These are phyloP conservation scores for Cnemophilus loriae DNA, from an alignment of 2,113 vertebrate species.

Conservation along the genomic window DNA sequence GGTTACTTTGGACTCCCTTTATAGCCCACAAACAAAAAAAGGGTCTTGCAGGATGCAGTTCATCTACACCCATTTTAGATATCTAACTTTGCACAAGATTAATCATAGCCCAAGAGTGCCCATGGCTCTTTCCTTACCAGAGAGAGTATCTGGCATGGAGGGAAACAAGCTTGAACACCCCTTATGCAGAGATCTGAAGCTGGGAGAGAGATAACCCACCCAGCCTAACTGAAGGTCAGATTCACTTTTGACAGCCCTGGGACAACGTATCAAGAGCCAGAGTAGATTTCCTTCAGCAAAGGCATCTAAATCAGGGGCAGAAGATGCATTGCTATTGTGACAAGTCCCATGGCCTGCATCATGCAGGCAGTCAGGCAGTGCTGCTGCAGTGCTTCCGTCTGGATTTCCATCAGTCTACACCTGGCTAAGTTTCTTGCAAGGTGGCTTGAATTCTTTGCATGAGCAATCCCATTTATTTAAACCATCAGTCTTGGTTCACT, in stretches of 20 bases:
- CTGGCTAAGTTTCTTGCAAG: neutral
- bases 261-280: neutral
- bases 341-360: neutral
- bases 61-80: neutral
- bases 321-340: neutral
- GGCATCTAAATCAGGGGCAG: neutral
- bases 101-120: neutral
- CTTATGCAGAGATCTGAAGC: neutral
- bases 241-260: neutral
- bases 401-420: fast-evolving
- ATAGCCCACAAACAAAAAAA: neutral
- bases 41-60: neutral
- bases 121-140: neutral
- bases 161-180: neutral
- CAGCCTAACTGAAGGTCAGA: neutral
- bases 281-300: neutral
- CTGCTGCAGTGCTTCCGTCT: neutral
- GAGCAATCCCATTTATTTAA: neutral
- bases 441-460: neutral
- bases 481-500: neutral
- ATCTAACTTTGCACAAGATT: neutral
- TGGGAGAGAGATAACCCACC: neutral
- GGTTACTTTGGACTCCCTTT: neutral
- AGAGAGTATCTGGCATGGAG: neutral
- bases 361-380: neutral